phyloP scores from a whole-genome alignment of 2,797 vertebrate species.

The Enoplosus armatus region DNA sequence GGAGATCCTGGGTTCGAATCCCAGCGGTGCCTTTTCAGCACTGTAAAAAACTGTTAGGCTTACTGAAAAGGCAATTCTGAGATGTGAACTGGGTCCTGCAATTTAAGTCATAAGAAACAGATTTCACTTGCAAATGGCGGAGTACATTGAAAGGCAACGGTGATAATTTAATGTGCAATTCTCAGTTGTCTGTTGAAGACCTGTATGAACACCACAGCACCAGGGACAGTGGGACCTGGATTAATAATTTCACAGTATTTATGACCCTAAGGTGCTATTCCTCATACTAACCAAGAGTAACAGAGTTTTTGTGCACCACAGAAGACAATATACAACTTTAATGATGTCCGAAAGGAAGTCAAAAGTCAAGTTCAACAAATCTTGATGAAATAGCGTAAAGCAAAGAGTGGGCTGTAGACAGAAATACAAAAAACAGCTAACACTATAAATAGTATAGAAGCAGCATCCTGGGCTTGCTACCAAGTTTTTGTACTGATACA shows the following conservation, averaged over 20 bases:
- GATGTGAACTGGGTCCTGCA: no score
- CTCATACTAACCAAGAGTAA: neutral
- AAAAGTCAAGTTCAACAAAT: neutral
- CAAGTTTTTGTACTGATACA: constrained; percentile 12
- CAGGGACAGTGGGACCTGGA: neutral
- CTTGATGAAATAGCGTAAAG: constrained; percentile 3
- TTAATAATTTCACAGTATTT: neutral
- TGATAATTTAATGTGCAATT: no score
- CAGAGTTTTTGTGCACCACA: neutral
- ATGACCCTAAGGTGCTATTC: neutral
- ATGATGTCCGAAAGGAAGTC: neutral
- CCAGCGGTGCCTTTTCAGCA: constrained; percentile 62
- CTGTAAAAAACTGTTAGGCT: no score
- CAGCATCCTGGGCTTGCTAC: constrained; percentile 14
- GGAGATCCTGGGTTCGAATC: constrained; percentile 73
- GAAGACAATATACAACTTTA: neutral
- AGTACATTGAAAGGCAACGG: no score
- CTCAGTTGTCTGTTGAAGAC: neutral
- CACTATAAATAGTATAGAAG: constrained; percentile 30
- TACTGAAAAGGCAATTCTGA: no score
- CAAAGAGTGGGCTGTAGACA: neutral
- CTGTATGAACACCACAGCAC: neutral
- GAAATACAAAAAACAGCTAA: constrained; percentile 4
- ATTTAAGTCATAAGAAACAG: no score
- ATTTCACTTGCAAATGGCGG: no score